phyloP scores from a whole-genome alignment of 2,888 invertebrate genomes.

The Physocephala rufipes region DNA sequence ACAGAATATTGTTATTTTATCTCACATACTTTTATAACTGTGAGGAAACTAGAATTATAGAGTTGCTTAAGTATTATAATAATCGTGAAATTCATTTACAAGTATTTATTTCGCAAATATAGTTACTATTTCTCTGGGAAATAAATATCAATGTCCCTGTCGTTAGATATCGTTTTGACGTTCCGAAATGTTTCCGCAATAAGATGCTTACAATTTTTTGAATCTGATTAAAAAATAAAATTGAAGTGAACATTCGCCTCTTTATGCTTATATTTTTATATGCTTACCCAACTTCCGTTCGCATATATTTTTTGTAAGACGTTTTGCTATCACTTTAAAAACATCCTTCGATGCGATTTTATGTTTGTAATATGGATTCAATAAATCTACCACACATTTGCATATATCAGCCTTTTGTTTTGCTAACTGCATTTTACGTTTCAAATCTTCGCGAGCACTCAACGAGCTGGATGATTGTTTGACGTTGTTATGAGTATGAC shows the following conservation, averaged over 20 bases:
- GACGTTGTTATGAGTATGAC: no score
- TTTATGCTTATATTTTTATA: slow-evolving; percentile 27
- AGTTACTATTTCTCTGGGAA: slow-evolving; percentile 45
- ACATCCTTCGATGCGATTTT: slow-evolving; percentile 60
- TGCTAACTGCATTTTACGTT: slow-evolving; percentile 40
- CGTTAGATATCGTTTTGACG: slow-evolving; percentile 55
- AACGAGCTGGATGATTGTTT: no score
- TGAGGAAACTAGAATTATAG: no score
- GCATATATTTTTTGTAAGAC: slow-evolving; percentile 56
- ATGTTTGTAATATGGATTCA: slow-evolving; percentile 62
- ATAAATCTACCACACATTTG: slow-evolving; percentile 56
- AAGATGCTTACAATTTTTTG: slow-evolving; percentile 53
- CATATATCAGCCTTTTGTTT: slow-evolving; percentile 52
- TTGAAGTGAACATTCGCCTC: no score
- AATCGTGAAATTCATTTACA: no score
- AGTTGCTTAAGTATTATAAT: no score
- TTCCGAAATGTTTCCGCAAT: slow-evolving; percentile 57
- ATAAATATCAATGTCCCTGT: slow-evolving; percentile 59
- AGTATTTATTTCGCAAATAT: slow-evolving; percentile 4
- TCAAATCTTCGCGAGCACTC: slow-evolving; percentile 11
- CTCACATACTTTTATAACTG: no score
- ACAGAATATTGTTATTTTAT: no score
- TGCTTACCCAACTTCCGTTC: slow-evolving; percentile 55
- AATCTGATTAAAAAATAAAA: slow-evolving; percentile 44
- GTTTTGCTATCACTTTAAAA: slow-evolving; percentile 60